Conservation (phyloP, 2,113 vertebrate species). For the Sceloporus undulatus region DNA sequence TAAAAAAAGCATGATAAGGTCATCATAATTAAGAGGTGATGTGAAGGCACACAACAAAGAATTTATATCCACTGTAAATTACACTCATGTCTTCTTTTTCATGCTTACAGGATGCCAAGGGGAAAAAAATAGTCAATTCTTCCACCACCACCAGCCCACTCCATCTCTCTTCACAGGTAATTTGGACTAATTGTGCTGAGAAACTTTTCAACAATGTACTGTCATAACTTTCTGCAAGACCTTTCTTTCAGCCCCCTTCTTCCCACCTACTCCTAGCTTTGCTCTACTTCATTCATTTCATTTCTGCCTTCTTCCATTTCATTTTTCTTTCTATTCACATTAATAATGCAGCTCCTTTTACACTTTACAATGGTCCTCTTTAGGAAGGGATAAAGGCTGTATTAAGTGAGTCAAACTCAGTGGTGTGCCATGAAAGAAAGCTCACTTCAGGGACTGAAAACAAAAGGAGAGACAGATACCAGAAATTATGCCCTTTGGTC, state of each 20-base stretch:
- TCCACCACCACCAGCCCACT: not conserved
- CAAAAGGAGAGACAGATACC: not conserved
- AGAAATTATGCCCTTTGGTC: not conserved
- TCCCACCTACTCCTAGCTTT: not conserved
- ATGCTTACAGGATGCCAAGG: not conserved
- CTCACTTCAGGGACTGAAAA: slow-evolving; percentile 13
- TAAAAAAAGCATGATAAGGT: not conserved
- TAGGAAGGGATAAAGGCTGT: not conserved
- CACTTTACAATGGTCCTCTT: not conserved
- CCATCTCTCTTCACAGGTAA: too few species aligned
- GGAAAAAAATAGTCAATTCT: not conserved
- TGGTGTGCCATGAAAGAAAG: slow-evolving; percentile 34
- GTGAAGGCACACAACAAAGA: too few species aligned
- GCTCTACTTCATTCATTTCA: not conserved
- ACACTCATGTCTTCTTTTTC: not conserved
- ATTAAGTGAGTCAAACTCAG: slow-evolving; percentile 18
- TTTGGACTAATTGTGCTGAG: not conserved
- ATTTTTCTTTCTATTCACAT: not conserved
- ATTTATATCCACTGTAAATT: not conserved
- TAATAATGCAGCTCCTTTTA: not conserved
- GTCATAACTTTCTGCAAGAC: not conserved
- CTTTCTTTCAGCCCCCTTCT: not conserved
- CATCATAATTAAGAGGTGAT: too few species aligned
- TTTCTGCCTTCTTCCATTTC: not conserved
- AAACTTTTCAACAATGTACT: not conserved